Evolutionary conservation across 1,140 invertebrate species (phyloP), one percentile per base, ranked within the genome.

Genomic region (Hesperophylax magnus): DNA sequence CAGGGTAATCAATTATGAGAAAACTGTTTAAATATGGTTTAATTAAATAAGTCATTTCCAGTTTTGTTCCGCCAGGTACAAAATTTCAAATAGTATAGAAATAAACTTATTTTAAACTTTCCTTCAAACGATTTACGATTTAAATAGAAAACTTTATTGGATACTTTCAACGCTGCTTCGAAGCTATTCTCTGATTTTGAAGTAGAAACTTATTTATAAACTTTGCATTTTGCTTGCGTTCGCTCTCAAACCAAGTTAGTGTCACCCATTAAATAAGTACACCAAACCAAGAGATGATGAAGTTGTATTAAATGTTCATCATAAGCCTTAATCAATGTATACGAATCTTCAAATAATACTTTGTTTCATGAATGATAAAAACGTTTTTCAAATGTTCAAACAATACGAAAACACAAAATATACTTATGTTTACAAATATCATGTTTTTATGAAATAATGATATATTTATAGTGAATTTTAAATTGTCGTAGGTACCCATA

Each of bases 251-350:
- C 61, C 27, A 22, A 65, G 31, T 39, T 53, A 47, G 61, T 9
- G 27, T 65, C 47, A 71, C 69, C 69, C 24, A 22, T 72, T 52
- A 47, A 34, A 61, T 77, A 63, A 61, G 75, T 63, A 77, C 75
- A 77, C 75, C 60, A 78, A 69, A 79, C 82, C 82, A 81, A 74
- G 52, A 74, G 27, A 81, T 81, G 82, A 83, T 83, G 82, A 83
- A 83, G 27, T 75, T 20, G 78, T 81, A 58, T 78, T 80, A 71
- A 83, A 75, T 63, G 14, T 80, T 83, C 82, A 78, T 83, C 82
- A 79, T 81, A 79, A 83, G 82, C 82, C 82, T 83, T 83, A 83
- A 78, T 80, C 82, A 83, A 83, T 83, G 82, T 83, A 83, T 83
- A 83, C 82, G 82, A 79, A 79, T 79, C 65, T 79, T 79, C 77